Conservation (phyloP, 2,888 invertebrate genomes). For the Eupelmus urozonus region DNA sequence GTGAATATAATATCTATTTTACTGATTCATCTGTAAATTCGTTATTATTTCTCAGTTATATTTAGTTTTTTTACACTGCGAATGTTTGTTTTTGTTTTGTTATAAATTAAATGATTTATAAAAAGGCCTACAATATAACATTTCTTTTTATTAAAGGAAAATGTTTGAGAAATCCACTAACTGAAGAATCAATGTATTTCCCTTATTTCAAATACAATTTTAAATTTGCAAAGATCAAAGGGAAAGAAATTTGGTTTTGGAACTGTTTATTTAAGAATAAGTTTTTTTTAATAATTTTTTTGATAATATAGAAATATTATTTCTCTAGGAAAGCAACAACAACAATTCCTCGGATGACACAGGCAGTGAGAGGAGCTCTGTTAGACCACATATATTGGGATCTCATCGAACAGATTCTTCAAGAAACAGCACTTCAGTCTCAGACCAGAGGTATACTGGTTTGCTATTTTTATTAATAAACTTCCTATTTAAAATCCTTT, state of each 20-base stretch:
- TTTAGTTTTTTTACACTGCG: conserved; percentile 22
- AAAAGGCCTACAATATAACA: conserved; percentile 4
- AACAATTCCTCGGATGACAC: conserved; percentile 74
- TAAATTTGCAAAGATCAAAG: conserved; percentile 29
- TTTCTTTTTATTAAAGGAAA: conserved; percentile 28
- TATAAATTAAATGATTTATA: conserved; percentile 19
- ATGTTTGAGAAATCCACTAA: conserved; percentile 44
- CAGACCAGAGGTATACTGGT: conserved; percentile 76
- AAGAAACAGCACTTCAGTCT: conserved; percentile 66
- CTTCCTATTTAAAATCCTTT: no score
- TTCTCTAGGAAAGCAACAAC: conserved; percentile 76
- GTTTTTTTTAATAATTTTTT: not conserved
- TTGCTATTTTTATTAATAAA: conserved; percentile 63
- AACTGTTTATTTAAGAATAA: conserved; percentile 47
- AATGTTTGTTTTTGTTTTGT: conserved; percentile 27
- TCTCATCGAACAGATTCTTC: conserved; percentile 66
- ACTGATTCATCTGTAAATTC: not conserved
- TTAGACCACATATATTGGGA: conserved; percentile 55
- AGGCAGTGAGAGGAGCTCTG: conserved; percentile 71
- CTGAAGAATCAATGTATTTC: conserved; percentile 22
- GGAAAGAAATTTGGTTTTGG: conserved; percentile 54
- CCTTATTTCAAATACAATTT: conserved; percentile 32
- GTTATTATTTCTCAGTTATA: conserved; percentile 25
- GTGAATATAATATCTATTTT: conserved; percentile 19
- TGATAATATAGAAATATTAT: conserved; percentile 48